Evolutionary conservation across 2,888 invertebrate genomes (phyloP).

Genomic region (Chamaedrilus cognettii): DNA sequence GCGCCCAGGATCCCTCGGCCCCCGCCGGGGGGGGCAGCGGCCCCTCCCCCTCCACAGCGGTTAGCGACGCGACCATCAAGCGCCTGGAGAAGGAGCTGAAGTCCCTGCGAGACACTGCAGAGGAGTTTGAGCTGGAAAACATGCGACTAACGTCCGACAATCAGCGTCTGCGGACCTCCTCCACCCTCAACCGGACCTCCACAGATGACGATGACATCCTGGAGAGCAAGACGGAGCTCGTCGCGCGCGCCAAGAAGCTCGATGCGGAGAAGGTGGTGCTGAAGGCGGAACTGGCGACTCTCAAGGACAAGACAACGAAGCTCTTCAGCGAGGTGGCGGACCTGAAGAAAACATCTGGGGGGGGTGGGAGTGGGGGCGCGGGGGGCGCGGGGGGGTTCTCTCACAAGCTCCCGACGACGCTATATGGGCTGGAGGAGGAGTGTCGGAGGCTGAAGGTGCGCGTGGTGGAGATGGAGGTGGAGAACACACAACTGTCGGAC

Average conservation of each 20-base stretch:
- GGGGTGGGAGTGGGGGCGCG: not conserved
- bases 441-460: slow-evolving; percentile 11
- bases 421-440: slow-evolving; percentile 24
- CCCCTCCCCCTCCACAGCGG: not conserved
- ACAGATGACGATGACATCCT: not conserved
- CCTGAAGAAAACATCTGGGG: not conserved
- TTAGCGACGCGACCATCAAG: not conserved
- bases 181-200: not conserved
- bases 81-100: slow-evolving; percentile 16
- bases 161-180: slow-evolving; percentile 4
- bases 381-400: not conserved
- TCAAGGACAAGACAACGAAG: not conserved
- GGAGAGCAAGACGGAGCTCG: not conserved
- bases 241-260: not conserved
- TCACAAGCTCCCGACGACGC: slow-evolving; percentile 6
- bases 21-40: not conserved
- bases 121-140: slow-evolving; percentile 13
- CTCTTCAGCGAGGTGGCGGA: not conserved
- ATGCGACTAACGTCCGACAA: slow-evolving; percentile 4
- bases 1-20: not conserved
- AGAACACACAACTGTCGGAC: slow-evolving; percentile 14
- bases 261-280: not conserved
- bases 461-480: slow-evolving; percentile 11
- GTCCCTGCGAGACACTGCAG: slow-evolving; percentile 6
- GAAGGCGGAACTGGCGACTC: not conserved